phyloP scores from a whole-genome alignment of 2,797 vertebrate species.

The Perodicticus potto region DNA sequence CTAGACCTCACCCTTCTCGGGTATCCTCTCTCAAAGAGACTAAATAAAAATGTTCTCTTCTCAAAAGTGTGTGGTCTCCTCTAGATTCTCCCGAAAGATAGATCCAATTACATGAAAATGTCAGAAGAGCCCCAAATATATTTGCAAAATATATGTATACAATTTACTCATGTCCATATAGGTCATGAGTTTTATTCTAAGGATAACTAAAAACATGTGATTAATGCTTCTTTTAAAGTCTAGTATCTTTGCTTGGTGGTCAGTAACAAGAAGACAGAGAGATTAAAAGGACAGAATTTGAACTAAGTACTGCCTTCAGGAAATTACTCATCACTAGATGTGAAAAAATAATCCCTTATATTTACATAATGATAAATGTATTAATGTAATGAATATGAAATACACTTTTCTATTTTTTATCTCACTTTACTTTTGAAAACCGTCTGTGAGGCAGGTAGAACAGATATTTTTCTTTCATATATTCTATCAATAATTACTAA shows the following conservation, averaged over 20 bases:
- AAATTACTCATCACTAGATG: conserved; percentile 30
- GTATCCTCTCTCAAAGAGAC: neutral
- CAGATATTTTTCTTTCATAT: neutral
- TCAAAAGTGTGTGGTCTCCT: conserved; percentile 18
- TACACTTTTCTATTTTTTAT: conserved; percentile 11
- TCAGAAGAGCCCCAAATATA: conserved; percentile 21
- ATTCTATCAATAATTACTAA: conserved; percentile 29
- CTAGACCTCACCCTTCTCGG: too few relatives aligned
- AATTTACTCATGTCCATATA: conserved; percentile 19
- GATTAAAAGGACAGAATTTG: neutral
- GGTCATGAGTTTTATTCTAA: conserved; percentile 31
- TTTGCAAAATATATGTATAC: conserved; percentile 25
- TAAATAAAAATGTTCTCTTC: conserved; percentile 1
- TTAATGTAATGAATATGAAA: conserved; percentile 54
- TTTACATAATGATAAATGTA: conserved; percentile 25
- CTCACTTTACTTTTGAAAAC: conserved; percentile 39
- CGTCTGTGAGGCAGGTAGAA: conserved; percentile 26
- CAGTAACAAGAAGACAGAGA: neutral
- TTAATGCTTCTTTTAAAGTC: neutral
- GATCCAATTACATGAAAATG: conserved; percentile 31
- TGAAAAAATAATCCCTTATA: conserved; percentile 28
- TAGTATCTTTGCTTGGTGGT: neutral
- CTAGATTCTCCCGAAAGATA: conserved; percentile 31
- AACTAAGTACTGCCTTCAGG: conserved; percentile 21
- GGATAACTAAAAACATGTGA: neutral